phyloP scores from a whole-genome alignment of 2,113 vertebrate genomes.

The Leptocoma aspasia region DNA sequence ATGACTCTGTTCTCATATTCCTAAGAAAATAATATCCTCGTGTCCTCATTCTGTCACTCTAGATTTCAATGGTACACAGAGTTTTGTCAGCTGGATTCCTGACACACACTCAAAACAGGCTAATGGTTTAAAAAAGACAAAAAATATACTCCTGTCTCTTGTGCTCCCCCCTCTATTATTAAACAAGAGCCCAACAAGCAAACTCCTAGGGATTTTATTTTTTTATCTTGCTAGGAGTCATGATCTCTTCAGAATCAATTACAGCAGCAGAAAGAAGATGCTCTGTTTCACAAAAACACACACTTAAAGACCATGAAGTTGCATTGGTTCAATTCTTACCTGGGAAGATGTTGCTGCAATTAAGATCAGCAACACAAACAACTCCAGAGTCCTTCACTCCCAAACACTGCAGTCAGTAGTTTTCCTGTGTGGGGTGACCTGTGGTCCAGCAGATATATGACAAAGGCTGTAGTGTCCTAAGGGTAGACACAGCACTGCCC shows the following conservation, averaged over 20 bases:
- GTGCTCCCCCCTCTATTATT: not conserved
- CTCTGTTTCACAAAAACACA: not conserved
- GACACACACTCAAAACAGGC: not conserved
- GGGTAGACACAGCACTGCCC: not conserved
- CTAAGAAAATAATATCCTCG: not conserved
- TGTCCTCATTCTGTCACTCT: conserved; percentile 40
- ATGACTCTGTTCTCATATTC: not conserved
- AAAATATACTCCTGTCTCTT: fast-evolving
- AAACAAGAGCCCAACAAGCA: not conserved
- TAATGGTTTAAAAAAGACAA: not conserved
- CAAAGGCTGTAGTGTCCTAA: not conserved
- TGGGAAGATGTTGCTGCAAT: not conserved
- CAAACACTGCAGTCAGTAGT: not conserved
- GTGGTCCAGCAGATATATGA: not conserved
- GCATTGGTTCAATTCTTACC: not conserved
- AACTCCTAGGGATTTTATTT: not conserved
- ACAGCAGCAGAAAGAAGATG: not conserved
- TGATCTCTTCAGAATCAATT: not conserved
- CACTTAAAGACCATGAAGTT: not conserved
- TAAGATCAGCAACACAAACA: not conserved
- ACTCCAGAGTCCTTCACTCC: not conserved
- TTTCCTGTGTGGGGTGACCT: not conserved
- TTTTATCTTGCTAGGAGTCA: not conserved
- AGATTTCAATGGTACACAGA: not conserved
- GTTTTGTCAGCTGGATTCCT: conserved; percentile 5